Conservation (phyloP, 2,113 vertebrate genomes). For the Epinephelus moara region DNA sequence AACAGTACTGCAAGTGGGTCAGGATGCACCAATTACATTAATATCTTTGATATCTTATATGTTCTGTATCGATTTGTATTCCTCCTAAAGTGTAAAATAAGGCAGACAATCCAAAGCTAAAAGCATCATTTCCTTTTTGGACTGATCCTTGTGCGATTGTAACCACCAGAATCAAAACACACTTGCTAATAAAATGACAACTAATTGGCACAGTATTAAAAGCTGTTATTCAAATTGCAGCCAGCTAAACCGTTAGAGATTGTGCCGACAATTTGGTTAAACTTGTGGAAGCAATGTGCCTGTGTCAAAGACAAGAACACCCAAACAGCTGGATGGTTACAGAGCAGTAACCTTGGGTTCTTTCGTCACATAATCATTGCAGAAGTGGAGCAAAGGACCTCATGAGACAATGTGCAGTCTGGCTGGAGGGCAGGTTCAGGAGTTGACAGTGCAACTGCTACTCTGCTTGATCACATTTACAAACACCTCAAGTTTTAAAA, state of each 20-base stretch:
- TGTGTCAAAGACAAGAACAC: not conserved
- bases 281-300: not conserved
- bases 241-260: not conserved
- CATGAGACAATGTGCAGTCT: not conserved
- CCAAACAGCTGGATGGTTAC: not conserved
- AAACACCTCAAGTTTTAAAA: not conserved
- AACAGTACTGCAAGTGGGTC: not conserved
- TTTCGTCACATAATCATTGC: not conserved
- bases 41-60: not conserved
- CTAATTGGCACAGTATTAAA: not conserved
- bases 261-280: not conserved
- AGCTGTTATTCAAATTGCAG: not conserved
- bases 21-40: not conserved
- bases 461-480: not conserved
- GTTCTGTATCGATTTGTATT: not conserved
- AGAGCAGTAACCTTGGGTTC: not conserved
- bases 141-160: not conserved
- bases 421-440: not conserved
- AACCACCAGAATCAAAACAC: slow-evolving; percentile 3
- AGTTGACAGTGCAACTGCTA: not conserved
- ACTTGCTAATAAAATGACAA: slow-evolving; percentile 1
- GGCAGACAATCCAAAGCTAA: not conserved
- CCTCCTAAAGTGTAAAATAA: not conserved
- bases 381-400: not conserved
- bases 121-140: not conserved